These are phyloP conservation scores for Bombyx huttoni DNA, from an alignment of 2,888 invertebrate genomes.

Conservation along the genomic window DNA sequence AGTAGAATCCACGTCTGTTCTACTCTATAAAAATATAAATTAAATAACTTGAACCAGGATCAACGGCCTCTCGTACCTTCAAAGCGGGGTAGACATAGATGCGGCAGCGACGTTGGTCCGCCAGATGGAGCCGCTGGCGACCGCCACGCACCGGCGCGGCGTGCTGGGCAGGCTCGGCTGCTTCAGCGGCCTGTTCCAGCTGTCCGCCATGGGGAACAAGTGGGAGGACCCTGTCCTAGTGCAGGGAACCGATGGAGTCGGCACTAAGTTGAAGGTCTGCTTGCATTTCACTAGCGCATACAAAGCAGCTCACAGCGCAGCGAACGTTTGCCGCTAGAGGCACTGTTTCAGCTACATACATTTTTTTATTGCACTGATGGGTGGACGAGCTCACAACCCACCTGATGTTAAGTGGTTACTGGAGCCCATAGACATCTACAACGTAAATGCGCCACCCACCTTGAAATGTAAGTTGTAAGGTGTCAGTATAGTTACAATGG, in stretches of 20 bases:
- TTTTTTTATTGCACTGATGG: too few relatives aligned
- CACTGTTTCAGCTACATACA: too few relatives aligned
- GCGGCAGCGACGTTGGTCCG: constrained; percentile 91
- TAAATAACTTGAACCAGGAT: constrained; percentile 28
- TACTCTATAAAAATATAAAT: not conserved
- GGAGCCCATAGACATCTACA: too few relatives aligned
- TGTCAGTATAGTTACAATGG: too few relatives aligned
- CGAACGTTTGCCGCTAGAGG: too few relatives aligned
- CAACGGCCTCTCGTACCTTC: constrained; percentile 86
- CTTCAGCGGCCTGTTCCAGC: constrained; percentile 94
- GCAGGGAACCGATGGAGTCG: constrained; percentile 96
- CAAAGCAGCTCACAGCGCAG: too few relatives aligned
- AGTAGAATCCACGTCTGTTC: too few relatives aligned
- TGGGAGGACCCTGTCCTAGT: constrained; percentile 89
- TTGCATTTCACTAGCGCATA: too few relatives aligned
- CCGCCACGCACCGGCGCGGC: constrained; percentile 83
- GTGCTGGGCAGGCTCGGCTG: constrained; percentile 89
- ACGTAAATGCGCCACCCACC: too few relatives aligned
- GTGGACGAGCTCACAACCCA: too few relatives aligned
- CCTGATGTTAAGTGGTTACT: too few relatives aligned
- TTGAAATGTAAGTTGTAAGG: too few relatives aligned
- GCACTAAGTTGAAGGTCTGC: constrained; percentile 92
- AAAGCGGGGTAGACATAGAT: constrained; percentile 93
- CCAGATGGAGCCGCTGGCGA: constrained; percentile 85
- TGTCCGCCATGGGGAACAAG: constrained; percentile 75